These are phyloP conservation scores for Epiblema foenella DNA, from an alignment of 2,888 invertebrate genomes.

Conservation along the genomic window DNA sequence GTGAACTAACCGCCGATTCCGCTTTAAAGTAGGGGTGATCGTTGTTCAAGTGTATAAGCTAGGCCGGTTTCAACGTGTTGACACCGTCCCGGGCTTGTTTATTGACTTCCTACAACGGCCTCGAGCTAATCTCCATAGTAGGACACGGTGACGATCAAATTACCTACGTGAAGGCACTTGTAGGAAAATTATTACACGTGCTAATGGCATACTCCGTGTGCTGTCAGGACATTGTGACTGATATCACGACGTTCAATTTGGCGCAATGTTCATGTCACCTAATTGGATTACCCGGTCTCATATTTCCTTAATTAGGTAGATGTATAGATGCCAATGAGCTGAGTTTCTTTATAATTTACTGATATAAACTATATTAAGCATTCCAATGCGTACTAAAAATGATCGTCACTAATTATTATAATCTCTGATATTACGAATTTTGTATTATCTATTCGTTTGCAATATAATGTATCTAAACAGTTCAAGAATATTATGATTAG, in stretches of 20 bases:
- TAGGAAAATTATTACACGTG: slow-evolving; percentile 41
- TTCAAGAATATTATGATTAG: neutral
- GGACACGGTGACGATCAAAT: slow-evolving; percentile 40
- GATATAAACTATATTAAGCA: too few species aligned
- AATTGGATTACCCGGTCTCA: slow-evolving; percentile 31
- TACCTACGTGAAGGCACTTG: slow-evolving; percentile 39
- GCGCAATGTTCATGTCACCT: slow-evolving; percentile 14
- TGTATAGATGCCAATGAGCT: neutral
- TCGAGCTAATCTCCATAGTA: slow-evolving; percentile 33
- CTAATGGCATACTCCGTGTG: slow-evolving; percentile 29
- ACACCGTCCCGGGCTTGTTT: slow-evolving; percentile 19
- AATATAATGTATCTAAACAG: neutral
- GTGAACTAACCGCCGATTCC: slow-evolving; percentile 2
- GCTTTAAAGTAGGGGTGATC: neutral
- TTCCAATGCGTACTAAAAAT: too few species aligned
- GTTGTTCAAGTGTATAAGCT: slow-evolving; percentile 1
- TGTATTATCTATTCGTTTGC: neutral
- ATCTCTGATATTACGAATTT: neutral
- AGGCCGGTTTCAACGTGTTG: slow-evolving; percentile 8
- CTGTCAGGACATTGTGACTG: slow-evolving; percentile 13
- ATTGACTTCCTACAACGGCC: slow-evolving; percentile 18
- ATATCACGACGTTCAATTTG: slow-evolving; percentile 16
- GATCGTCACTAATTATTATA: neutral
- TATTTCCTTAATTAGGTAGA: slow-evolving; percentile 24
- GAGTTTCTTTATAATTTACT: neutral